Evolutionary conservation across 2,888 invertebrate species (phyloP).

Genomic region (Brachyptera putata): DNA sequence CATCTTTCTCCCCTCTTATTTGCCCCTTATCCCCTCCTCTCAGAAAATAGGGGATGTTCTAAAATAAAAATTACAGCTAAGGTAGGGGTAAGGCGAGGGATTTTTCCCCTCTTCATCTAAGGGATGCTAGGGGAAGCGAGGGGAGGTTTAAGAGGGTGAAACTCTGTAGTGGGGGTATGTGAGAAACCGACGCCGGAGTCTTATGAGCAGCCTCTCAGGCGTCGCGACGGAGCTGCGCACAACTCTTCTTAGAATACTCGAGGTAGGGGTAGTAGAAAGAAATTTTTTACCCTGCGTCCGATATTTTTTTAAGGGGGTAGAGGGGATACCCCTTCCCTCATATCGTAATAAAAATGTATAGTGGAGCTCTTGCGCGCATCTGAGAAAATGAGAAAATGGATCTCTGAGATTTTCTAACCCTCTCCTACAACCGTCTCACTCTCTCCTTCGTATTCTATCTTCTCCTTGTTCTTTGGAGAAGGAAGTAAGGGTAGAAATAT

Average conservation of each 20-base stretch:
- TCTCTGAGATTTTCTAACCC: slow-evolving; percentile 22
- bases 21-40: slow-evolving; percentile 18
- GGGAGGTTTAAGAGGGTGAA: slow-evolving; percentile 19
- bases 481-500: slow-evolving; percentile 21
- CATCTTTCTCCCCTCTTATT: slow-evolving; percentile 18
- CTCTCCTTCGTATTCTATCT: slow-evolving; percentile 16
- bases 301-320: slow-evolving; percentile 13
- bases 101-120: slow-evolving; percentile 27
- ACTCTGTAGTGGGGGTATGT: slow-evolving; percentile 24
- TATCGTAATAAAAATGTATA: slow-evolving; percentile 15
- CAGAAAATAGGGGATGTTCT: slow-evolving; percentile 19
- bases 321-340: slow-evolving; percentile 17
- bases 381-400: slow-evolving; percentile 21
- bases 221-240: slow-evolving; percentile 14
- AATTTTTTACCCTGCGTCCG: slow-evolving; percentile 19
- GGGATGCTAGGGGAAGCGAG: slow-evolving; percentile 26
- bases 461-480: slow-evolving; percentile 20
- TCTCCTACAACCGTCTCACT: slow-evolving; percentile 13
- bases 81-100: slow-evolving; percentile 24
- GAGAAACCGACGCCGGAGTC: slow-evolving; percentile 30
- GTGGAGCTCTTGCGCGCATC: slow-evolving; percentile 20
- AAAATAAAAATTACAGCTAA: slow-evolving; percentile 19
- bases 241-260: slow-evolving; percentile 14
- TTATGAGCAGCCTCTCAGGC: slow-evolving; percentile 23
- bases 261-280: slow-evolving; percentile 20